These are phyloP conservation scores for Tachypleus tridentatus DNA, from an alignment of 1,140 invertebrate genomes.

Conservation along the genomic window DNA sequence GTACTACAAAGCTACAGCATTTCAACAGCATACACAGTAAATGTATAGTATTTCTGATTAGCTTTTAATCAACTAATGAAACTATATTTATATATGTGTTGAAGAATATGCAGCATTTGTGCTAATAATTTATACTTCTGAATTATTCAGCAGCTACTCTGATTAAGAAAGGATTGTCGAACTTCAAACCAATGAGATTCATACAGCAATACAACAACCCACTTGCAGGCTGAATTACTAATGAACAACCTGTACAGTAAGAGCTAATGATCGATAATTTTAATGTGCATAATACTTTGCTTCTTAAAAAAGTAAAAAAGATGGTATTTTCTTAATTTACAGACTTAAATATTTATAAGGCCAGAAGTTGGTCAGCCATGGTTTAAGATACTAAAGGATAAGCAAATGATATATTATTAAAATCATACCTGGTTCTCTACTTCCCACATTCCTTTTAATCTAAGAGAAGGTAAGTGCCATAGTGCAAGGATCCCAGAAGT, in stretches of 20 bases:
- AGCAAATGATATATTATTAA: no score
- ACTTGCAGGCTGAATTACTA: no score
- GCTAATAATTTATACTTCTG: background rate
- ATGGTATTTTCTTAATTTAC: background rate
- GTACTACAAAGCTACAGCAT: no score
- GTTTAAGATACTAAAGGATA: no score
- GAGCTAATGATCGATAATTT: no score
- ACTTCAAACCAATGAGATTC: background rate
- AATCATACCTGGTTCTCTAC: constrained; percentile 37
- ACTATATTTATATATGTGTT: no score
- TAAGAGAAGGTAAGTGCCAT: constrained; percentile 55
- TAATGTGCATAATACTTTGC: background rate
- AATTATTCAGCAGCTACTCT: background rate
- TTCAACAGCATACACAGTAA: no score
- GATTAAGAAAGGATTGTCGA: background rate
- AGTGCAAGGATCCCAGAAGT: constrained; percentile 54
- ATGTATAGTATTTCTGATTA: no score
- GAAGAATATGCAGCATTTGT: background rate
- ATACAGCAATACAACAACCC: background rate
- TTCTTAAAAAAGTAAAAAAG: background rate
- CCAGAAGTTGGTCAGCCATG: background rate
- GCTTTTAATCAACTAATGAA: no score
- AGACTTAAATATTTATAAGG: background rate
- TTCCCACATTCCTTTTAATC: constrained; percentile 40
- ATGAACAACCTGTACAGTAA: no score